These are phyloP conservation scores for Heliconius ethilla DNA, from an alignment of 2,888 invertebrate species.

Conservation along the genomic window DNA sequence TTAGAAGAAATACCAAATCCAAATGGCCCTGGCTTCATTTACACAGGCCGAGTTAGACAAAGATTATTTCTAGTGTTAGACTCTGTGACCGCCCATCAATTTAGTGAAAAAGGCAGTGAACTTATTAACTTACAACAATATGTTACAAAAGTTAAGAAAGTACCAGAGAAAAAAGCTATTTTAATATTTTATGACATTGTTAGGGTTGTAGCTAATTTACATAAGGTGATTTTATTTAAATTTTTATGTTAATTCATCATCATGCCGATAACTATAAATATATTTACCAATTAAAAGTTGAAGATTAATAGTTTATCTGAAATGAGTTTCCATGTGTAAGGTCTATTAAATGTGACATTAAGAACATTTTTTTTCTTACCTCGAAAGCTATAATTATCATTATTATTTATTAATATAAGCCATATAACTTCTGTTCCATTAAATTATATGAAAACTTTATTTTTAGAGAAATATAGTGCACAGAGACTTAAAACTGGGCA, in stretches of 20 bases:
- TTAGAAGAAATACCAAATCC: conserved; percentile 76
- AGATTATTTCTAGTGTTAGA: conserved; percentile 88
- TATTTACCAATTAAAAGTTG: neutral
- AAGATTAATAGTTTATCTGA: neutral
- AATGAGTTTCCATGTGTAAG: neutral
- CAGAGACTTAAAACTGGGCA: conserved; percentile 88
- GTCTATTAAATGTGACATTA: neutral
- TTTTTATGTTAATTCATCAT: neutral
- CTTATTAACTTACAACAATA: conserved; percentile 87
- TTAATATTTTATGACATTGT: conserved; percentile 89
- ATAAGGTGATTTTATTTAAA: conserved; percentile 79
- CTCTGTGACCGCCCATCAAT: conserved; percentile 87
- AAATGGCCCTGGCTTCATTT: conserved; percentile 74
- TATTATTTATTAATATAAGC: no score
- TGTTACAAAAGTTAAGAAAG: conserved; percentile 88
- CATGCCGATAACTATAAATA: neutral
- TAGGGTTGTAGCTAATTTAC: conserved; percentile 86
- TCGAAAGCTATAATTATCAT: no score
- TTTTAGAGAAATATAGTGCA: conserved; percentile 89
- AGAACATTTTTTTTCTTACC: neutral
- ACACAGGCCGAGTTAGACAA: conserved; percentile 81
- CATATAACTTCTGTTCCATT: no score
- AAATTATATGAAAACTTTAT: conserved; percentile 25
- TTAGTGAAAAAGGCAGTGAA: conserved; percentile 79
- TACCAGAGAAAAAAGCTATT: conserved; percentile 87